Percentiles rank a stretch among this genome's conserved stretches.
These are phyloP conservation scores for Decapterus maruadsi DNA, from an alignment of 2,797 vertebrate species.

Conservation along the genomic window DNA sequence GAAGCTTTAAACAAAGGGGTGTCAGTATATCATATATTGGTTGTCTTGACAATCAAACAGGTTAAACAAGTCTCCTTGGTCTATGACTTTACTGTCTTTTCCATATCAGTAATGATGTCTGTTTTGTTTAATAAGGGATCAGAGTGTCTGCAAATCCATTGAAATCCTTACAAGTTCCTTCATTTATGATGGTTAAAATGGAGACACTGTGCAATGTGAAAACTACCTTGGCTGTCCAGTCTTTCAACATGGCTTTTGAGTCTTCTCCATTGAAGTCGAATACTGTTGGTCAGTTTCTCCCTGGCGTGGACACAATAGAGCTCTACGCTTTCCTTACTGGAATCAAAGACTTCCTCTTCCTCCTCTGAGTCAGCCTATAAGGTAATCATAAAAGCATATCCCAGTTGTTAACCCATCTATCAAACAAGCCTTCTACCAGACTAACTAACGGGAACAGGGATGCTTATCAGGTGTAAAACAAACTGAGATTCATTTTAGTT, in stretches of 20 bases:
- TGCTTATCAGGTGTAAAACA: neutral
- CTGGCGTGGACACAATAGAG: constrained; percentile 91
- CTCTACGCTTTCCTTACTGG: constrained; percentile 89
- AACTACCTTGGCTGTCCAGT: constrained; percentile 93
- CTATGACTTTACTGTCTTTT: neutral
- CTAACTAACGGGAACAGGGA: neutral
- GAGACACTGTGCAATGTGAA: neutral
- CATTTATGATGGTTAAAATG: constrained; percentile 9
- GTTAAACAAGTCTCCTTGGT: no score
- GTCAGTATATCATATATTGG: neutral
- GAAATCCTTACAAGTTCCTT: neutral
- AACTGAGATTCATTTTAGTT: neutral
- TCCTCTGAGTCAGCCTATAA: constrained; percentile 87
- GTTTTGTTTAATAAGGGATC: neutral
- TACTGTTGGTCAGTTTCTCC: constrained; percentile 95
- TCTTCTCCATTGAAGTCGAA: constrained; percentile 96
- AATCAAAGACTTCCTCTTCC: constrained; percentile 90
- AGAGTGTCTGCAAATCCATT: neutral
- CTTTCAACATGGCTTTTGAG: constrained; percentile 95
- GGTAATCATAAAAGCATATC: constrained; percentile 12
- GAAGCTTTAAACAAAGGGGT: neutral
- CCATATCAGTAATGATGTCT: neutral
- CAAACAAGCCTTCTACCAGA: neutral
- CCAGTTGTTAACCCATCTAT: neutral
- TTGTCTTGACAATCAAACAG: neutral